A percentile compares a stretch with the other conserved stretches of the same genome.
Conservation (phyloP, 1,140 invertebrate genomes). For the Chironomus tepperi region DNA sequence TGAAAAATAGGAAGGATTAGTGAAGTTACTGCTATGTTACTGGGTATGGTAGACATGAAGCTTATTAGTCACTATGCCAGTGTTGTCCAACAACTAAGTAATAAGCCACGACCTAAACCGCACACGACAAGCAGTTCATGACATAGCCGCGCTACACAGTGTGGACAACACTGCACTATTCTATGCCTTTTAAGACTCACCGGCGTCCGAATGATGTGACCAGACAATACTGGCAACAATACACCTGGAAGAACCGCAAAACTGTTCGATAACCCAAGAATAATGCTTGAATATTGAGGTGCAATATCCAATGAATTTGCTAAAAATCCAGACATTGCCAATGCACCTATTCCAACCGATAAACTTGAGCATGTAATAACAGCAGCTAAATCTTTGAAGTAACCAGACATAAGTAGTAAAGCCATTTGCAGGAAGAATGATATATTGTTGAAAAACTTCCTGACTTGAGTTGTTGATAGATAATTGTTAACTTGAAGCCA, state of each 20-base stretch:
- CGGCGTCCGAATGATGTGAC: constrained; percentile 32
- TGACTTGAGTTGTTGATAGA: constrained; percentile 45
- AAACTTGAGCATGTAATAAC: constrained; percentile 63
- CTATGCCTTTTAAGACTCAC: neutral
- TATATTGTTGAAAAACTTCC: constrained; percentile 58
- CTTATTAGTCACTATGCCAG: too few relatives aligned
- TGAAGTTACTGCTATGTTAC: too few relatives aligned
- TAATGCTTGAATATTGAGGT: constrained; percentile 61
- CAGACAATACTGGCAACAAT: constrained; percentile 63
- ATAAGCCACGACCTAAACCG: too few relatives aligned
- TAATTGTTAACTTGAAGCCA: constrained; percentile 44
- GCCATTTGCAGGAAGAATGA: constrained; percentile 61
- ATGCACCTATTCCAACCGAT: constrained; percentile 72
- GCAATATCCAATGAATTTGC: constrained; percentile 76
- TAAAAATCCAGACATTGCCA: constrained; percentile 73
- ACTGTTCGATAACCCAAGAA: constrained; percentile 79
- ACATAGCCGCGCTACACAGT: too few relatives aligned
- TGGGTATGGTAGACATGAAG: too few relatives aligned
- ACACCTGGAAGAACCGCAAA: constrained; percentile 75
- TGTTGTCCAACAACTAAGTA: too few relatives aligned
- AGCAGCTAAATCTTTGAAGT: constrained; percentile 47
- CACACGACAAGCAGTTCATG: too few relatives aligned
- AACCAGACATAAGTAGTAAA: constrained; percentile 66
- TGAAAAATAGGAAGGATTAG: neutral
- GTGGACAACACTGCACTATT: too few relatives aligned